These are phyloP conservation scores for Serripes groenlandicus DNA, from an alignment of 2,888 invertebrate genomes.

Conservation along the genomic window DNA sequence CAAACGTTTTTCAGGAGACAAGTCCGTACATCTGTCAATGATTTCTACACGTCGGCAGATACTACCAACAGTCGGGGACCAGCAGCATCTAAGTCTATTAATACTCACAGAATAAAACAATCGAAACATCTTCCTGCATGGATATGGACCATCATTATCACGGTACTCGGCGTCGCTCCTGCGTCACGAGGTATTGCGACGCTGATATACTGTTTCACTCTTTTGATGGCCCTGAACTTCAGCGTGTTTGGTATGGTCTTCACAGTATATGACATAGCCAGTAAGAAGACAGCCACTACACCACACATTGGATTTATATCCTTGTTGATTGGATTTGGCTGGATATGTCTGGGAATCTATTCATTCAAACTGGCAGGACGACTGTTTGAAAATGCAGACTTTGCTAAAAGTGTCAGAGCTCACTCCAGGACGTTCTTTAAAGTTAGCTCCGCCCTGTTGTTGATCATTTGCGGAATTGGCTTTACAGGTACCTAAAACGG, in stretches of 20 bases:
- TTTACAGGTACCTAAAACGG: constrained; percentile 74
- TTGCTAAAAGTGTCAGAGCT: constrained; percentile 85
- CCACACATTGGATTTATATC: constrained; percentile 84
- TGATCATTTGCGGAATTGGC: constrained; percentile 78
- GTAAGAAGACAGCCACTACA: constrained; percentile 81
- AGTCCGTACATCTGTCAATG: constrained; percentile 15
- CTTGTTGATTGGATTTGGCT: constrained; percentile 84
- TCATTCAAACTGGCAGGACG: constrained; percentile 86
- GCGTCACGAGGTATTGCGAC: constrained; percentile 73
- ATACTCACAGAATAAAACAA: constrained; percentile 63
- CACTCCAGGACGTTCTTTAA: constrained; percentile 87
- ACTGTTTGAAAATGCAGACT: constrained; percentile 84
- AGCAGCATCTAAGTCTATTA: neutral
- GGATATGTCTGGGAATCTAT: constrained; percentile 86
- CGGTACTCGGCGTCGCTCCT: constrained; percentile 80
- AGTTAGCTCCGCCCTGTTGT: constrained; percentile 83
- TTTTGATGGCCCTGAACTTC: constrained; percentile 78
- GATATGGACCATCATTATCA: constrained; percentile 84
- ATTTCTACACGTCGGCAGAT: constrained; percentile 60
- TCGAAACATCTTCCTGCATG: constrained; percentile 83
- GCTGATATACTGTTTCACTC: constrained; percentile 72
- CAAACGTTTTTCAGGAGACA: constrained; percentile 14
- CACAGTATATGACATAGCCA: constrained; percentile 83
- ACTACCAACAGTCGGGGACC: constrained; percentile 2
- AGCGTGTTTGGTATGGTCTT: constrained; percentile 81